phyloP scores from a whole-genome alignment of 2,113 vertebrate genomes.

The Siniperca chuatsi region DNA sequence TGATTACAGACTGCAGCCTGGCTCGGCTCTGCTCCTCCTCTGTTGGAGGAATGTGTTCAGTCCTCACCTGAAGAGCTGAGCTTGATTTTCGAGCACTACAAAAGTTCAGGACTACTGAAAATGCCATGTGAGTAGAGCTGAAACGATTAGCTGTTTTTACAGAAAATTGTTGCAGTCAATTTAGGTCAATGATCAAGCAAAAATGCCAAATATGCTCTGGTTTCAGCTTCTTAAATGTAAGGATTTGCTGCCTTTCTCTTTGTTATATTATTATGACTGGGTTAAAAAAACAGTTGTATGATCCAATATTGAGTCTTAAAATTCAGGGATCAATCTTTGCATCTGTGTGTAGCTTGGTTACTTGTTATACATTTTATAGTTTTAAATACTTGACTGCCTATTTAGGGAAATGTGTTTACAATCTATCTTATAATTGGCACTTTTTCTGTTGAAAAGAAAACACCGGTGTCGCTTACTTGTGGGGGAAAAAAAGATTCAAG shows the following conservation, averaged over 20 bases:
- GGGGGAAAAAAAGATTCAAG: neutral
- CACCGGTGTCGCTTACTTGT: neutral
- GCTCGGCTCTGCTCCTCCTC: constrained; percentile 63
- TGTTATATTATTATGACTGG: neutral
- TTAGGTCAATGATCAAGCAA: neutral
- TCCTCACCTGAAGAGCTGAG: constrained; percentile 67
- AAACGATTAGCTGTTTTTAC: neutral
- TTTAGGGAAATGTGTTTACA: neutral
- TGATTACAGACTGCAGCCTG: constrained; percentile 75
- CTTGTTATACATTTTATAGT: neutral
- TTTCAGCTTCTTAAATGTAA: neutral
- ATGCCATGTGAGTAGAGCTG: constrained; percentile 57
- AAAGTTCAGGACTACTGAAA: constrained; percentile 63
- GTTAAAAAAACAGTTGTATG: neutral
- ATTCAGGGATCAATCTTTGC: neutral
- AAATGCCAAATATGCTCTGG: neutral
- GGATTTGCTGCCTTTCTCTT: neutral
- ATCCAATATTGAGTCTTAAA: neutral
- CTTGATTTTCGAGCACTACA: constrained; percentile 71
- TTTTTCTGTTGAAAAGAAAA: neutral
- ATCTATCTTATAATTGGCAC: neutral
- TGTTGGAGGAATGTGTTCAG: constrained; percentile 67
- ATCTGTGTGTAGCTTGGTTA: neutral
- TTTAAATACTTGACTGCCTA: neutral
- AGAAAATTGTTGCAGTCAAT: neutral